Evolutionary conservation across 2,888 invertebrate genomes (phyloP).

Genomic region (Uloborus plumipes): DNA sequence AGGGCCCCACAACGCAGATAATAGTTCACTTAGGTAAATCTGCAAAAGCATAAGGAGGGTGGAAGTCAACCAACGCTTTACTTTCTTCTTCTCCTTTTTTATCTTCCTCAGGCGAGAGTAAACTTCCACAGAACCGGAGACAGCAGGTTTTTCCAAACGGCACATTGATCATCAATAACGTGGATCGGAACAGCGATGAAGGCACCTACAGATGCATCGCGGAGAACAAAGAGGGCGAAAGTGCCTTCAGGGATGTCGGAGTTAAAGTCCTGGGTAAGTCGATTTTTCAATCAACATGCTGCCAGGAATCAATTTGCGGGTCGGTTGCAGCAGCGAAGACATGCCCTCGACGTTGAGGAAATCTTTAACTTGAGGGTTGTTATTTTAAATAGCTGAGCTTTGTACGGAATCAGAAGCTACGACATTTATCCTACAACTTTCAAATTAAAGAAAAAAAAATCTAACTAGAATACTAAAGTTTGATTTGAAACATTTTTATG

Average conservation of each 20-base stretch:
- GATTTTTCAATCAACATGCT: constrained; percentile 39
- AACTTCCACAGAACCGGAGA: constrained; percentile 87
- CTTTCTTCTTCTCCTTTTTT: constrained; percentile 19
- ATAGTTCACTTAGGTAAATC: too few relatives aligned
- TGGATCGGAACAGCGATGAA: constrained; percentile 86
- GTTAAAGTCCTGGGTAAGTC: constrained; percentile 65
- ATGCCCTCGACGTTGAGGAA: too few relatives aligned
- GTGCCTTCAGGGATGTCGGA: constrained; percentile 60
- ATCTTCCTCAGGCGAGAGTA: constrained; percentile 79
- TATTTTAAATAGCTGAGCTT: too few relatives aligned
- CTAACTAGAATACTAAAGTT: too few relatives aligned
- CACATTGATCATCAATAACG: constrained; percentile 86
- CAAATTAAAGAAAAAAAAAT: too few relatives aligned
- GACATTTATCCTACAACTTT: too few relatives aligned
- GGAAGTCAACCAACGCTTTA: constrained; percentile 23
- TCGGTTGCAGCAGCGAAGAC: too few relatives aligned
- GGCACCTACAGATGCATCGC: constrained; percentile 93
- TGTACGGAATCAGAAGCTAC: too few relatives aligned
- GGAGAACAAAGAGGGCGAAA: constrained; percentile 81
- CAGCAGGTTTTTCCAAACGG: constrained; percentile 90
- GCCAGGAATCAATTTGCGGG: too few relatives aligned
- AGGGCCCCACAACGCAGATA: too few relatives aligned
- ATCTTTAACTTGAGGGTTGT: too few relatives aligned
- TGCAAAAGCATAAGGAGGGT: not conserved
- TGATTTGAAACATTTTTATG: too few relatives aligned